Base-by-base conservation (phyloP, 2,113 vertebrate genomes). In the Chaetodon trifascialis region DNA sequence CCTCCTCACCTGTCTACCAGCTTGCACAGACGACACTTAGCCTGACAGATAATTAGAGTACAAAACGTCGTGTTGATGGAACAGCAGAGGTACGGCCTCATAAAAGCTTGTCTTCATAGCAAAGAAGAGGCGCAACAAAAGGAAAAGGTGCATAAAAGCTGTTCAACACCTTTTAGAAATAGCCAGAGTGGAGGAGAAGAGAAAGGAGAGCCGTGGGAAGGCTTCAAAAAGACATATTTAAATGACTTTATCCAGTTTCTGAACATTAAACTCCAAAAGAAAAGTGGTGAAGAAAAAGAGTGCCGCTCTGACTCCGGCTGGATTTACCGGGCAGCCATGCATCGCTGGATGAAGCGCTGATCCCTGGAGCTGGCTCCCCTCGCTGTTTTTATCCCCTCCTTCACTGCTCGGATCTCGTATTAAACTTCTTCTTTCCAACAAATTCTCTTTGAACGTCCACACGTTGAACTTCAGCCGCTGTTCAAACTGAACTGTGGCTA, bases 401-500 rank as follows among this genome's bases (percentile, higher is more conserved):
- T 11, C 16, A 40, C 30, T 60, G 25, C 30, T 63, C 6, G 19
- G 8, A 70, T 68, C 12, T 38, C 14, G 11, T 14, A n/a, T 65
- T 66, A 2, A 54, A 49, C 58, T 44, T 54, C 14, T 54, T 44
- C 14, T 67, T 52, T 59, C 66, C n/a, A 34, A 60, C 17, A 11
- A 40, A 74, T 30, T 79, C 55, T 16, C 16, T 10, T 30, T 63
- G 17, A 68, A 68, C 8, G 19, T 6, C 15, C 25, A 11, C 12
- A 36, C 64, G 11, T 7, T 58, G 23, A 74, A 44, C 79, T 74
- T 44, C 59, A 34, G 63, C 42, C 71, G 16, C 55, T 58, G 51
- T 58, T 64, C 65, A 34, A 71, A 64, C 55, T 56, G 49, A 64
- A 64, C 49, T 64, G 68, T 34, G 47, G 56, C 38, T 73, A 66